phyloP scores from a whole-genome alignment of 2,888 invertebrate species.

The Galerucella calmariensis region DNA sequence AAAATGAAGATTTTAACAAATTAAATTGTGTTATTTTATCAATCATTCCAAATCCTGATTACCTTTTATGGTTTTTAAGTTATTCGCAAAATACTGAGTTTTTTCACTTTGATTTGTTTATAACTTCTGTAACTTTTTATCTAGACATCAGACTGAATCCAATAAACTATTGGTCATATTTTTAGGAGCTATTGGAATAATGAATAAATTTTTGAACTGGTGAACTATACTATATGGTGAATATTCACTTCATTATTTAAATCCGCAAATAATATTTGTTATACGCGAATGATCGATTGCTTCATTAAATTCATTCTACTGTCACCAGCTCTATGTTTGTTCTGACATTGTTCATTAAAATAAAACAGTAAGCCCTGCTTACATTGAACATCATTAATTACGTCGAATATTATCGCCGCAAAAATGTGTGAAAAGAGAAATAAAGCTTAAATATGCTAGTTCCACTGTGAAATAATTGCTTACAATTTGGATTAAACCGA shows the following conservation, averaged over 20 bases:
- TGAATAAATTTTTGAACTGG: no score
- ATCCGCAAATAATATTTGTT: conserved; percentile 14
- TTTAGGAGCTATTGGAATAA: neutral
- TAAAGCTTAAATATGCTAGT: neutral
- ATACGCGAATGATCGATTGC: conserved; percentile 6
- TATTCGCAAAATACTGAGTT: no score
- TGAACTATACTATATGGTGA: neutral
- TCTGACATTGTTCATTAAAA: neutral
- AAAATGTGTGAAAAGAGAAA: neutral
- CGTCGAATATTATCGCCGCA: neutral
- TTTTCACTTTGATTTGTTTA: no score
- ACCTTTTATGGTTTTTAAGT: no score
- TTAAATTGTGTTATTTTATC: no score
- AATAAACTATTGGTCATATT: neutral
- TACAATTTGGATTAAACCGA: neutral
- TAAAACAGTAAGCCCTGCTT: neutral
- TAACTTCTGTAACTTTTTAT: no score
- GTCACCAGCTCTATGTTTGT: neutral
- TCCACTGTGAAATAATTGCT: neutral
- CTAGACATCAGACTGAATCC: no score
- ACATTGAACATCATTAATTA: neutral
- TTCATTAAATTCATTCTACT: conserved; percentile 4
- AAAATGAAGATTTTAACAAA: no score
- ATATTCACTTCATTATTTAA: conserved; percentile 3
- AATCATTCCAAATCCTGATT: no score